Conservation (phyloP, 1,140 invertebrate genomes). For the Oedothorax gibbosus region DNA sequence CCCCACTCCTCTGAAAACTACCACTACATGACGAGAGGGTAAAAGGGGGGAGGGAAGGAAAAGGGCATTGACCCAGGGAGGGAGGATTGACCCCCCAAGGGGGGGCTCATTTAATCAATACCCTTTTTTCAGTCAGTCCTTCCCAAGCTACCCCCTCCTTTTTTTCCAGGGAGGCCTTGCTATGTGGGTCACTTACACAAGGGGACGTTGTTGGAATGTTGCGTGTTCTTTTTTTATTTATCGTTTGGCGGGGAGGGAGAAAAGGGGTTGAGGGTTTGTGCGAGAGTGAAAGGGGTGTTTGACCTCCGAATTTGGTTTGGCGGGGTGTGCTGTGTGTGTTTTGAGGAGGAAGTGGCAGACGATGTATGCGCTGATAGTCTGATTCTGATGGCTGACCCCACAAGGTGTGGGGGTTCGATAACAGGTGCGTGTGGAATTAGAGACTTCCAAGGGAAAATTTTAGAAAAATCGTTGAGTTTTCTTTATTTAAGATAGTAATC, state of each 20-base stretch:
- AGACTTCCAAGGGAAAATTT: too few relatives aligned
- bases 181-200: slow-evolving; percentile 12
- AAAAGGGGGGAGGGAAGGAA: neutral
- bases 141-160: slow-evolving; percentile 11
- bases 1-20: slow-evolving; percentile 10
- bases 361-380: too few relatives aligned
- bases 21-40: slow-evolving; percentile 20
- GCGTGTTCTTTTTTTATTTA: neutral
- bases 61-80: neutral
- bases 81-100: neutral
- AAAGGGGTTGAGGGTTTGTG: slow-evolving; percentile 4
- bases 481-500: too few relatives aligned
- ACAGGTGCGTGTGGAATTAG: too few relatives aligned
- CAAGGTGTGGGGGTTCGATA: too few relatives aligned
- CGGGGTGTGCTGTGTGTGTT: neutral
- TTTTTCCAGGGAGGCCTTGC: slow-evolving; percentile 18
- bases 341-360: too few relatives aligned
- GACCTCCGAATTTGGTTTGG: neutral
- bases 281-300: slow-evolving; percentile 18
- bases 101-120: slow-evolving; percentile 22
- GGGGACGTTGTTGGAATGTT: slow-evolving; percentile 8
- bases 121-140: slow-evolving; percentile 7
- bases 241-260: neutral
- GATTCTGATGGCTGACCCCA: too few relatives aligned
- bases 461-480: too few relatives aligned